phyloP scores from a whole-genome alignment of 2,113 vertebrate species.

The Ageneiosus marmoratus region DNA sequence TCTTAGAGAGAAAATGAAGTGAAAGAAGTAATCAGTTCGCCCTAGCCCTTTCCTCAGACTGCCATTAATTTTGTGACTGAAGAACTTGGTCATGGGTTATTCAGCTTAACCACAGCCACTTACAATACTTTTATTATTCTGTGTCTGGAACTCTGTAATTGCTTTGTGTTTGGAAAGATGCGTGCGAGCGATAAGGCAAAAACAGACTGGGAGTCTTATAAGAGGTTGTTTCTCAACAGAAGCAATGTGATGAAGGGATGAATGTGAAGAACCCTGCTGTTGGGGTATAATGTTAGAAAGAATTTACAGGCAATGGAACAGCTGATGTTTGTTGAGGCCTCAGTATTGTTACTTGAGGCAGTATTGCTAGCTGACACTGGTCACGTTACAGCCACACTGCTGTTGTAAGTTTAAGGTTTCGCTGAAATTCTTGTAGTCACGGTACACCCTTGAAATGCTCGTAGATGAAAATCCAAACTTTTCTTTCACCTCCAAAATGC shows the following conservation, averaged over 20 bases:
- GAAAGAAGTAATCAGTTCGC: neutral
- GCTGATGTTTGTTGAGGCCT: too few relatives aligned
- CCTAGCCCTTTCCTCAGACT: neutral
- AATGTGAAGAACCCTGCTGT: neutral
- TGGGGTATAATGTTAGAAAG: neutral
- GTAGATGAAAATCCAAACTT: too few relatives aligned
- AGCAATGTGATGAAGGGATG: neutral
- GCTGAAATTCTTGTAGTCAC: too few relatives aligned
- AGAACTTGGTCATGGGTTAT: conserved; percentile 14
- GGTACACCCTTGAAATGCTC: too few relatives aligned
- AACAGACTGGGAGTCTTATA: neutral
- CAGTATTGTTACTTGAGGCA: too few relatives aligned
- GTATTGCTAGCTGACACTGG: too few relatives aligned
- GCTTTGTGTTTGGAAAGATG: neutral
- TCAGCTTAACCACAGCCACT: neutral
- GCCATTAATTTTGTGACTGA: conserved; percentile 5
- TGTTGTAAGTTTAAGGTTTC: too few relatives aligned
- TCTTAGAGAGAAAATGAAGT: conserved; percentile 4
- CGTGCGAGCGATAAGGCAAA: neutral
- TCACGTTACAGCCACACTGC: too few relatives aligned
- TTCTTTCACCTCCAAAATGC: too few relatives aligned
- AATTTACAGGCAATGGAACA: neutral
- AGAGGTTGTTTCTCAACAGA: neutral
- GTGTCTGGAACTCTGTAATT: neutral
- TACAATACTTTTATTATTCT: neutral